phyloP scores from a whole-genome alignment of 2,113 vertebrate species.

The crab-eating macaque (Macaca fascicularis) region T2T-MFA8v1.1 NC_088377.1:134226501-134227000 shows the following conservation, averaged over 20 bases:
- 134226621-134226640: not conserved
- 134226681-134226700: not conserved
- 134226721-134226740: not conserved
- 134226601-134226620: not conserved
- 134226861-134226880: slow-evolving; percentile 67
- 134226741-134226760: not conserved
- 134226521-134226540: not conserved
- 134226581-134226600: not conserved
- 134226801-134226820: slow-evolving; percentile 71
- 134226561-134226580: not conserved
- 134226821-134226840: slow-evolving; percentile 64
- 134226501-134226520: not conserved
- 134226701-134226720: not conserved
- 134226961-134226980: slow-evolving; percentile 56
- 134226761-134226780: slow-evolving; percentile 31
- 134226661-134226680: not conserved
- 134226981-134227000: not conserved
- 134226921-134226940: slow-evolving; percentile 72
- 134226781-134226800: slow-evolving; percentile 69
- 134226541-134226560: not conserved
- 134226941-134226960: slow-evolving; percentile 69
- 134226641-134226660: not conserved
- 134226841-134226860: slow-evolving; percentile 59
- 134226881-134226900: slow-evolving; percentile 58
- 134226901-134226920: slow-evolving; percentile 72